Base-by-base conservation (phyloP, 2,888 invertebrate genomes). In the Tricholauxania praeusta region DNA sequence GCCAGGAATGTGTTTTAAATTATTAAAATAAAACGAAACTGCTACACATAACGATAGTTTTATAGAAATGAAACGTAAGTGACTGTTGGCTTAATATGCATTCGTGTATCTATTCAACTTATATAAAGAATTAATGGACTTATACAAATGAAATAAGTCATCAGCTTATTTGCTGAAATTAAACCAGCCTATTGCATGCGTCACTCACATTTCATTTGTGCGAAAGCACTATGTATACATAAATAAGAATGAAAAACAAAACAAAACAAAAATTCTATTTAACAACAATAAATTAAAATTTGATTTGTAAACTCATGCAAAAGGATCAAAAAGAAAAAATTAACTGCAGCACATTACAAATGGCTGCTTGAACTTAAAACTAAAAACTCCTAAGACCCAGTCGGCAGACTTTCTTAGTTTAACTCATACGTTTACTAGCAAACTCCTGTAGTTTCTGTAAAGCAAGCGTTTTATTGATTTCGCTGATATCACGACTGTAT, bases 401-500 rank as follows among this genome's bases (percentile, higher is more conserved):
- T 32, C 47, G 66, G 19, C 59, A 10, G n/a, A n/a, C 22, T 59
- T 62, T 68, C 72, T 82, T 83, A 83, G 80, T 82, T 85, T 80
- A 82, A 75, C 78, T 82, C 83, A 86, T 72, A 15, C 86, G 82
- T 75, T 86, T 86, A 79, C 81, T 86, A 72, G 87, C 86, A 72
- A 85, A 76, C 72, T 87, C 87, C 77, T 91, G 90, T 32, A 91
- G 83, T 81, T 89, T 90, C 80, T 91, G 90, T 78, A 91, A 88
- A 3, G 91, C 90, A 78, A 90, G 89, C 64, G 90, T 90, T 84
- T 91, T 91, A 79, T 91, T 91, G 48, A 91, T 86, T 82, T 91
- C 91, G 5, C 90, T 90, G 55, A 91, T 89, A 82, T 91, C 91
- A 77, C 91, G 85, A 78, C 82, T 83, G 72, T 85, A 84, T 80